These are phyloP conservation scores for Subacronicta megacephala DNA, from an alignment of 2,888 invertebrate genomes.

Conservation along the genomic window DNA sequence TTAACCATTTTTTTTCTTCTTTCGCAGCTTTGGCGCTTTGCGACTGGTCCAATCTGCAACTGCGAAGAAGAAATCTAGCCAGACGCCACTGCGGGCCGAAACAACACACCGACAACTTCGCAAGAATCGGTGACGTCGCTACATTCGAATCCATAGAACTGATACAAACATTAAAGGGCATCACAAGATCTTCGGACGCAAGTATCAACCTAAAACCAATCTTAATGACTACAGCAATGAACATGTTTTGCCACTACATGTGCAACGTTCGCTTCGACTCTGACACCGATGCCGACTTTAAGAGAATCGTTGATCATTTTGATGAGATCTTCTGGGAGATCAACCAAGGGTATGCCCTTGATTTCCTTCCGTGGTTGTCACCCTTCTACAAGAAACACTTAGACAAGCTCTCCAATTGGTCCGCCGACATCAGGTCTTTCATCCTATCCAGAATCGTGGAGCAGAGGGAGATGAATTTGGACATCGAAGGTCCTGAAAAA, in stretches of 20 bases:
- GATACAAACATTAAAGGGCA: constrained; percentile 86
- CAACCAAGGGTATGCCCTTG: constrained; percentile 96
- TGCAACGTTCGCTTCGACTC: constrained; percentile 94
- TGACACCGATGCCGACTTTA: constrained; percentile 91
- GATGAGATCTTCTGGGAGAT: constrained; percentile 98
- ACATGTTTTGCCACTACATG: constrained; percentile 96
- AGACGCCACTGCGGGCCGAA: constrained; percentile 95
- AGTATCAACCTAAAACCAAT: constrained; percentile 92
- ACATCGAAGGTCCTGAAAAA: constrained; percentile 90
- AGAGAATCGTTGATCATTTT: constrained; percentile 92
- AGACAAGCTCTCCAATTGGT: constrained; percentile 92
- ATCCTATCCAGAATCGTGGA: constrained; percentile 93
- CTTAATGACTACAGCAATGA: constrained; percentile 93
- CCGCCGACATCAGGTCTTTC: constrained; percentile 92
- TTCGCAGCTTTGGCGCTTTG: constrained; percentile 95
- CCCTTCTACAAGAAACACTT: constrained; percentile 93
- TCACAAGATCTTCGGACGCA: constrained; percentile 74
- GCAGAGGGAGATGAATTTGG: constrained; percentile 87
- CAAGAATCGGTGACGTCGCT: constrained; percentile 92
- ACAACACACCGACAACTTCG: constrained; percentile 92
- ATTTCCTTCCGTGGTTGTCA: constrained; percentile 95
- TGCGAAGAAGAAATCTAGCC: constrained; percentile 93
- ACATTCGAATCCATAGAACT: constrained; percentile 91
- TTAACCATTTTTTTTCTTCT: constrained; percentile 8
- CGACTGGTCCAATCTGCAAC: constrained; percentile 96